Conservation (phyloP, 2,888 invertebrate species). For the Melinaea marsaeus region DNA sequence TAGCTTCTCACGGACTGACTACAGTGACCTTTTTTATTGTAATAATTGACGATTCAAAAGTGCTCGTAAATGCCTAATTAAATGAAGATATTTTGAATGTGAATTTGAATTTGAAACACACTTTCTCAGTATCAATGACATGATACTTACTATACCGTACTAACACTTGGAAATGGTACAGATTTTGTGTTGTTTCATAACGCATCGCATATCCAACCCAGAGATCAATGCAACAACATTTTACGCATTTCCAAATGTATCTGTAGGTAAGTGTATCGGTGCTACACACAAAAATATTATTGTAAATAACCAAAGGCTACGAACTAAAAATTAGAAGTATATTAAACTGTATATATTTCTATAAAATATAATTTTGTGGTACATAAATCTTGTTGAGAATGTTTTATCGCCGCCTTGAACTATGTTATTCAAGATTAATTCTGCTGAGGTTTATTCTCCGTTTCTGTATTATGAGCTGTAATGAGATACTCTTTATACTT, state of each 20-base stretch:
- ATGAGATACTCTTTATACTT: not conserved
- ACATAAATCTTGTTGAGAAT: conserved; percentile 22
- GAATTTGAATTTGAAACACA: not conserved
- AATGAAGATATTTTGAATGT: not conserved
- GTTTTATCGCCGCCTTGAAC: conserved; percentile 18
- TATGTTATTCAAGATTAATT: conserved; percentile 6
- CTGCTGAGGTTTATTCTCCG: conserved; percentile 7
- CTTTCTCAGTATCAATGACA: not conserved
- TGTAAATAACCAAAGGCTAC: conserved; percentile 24
- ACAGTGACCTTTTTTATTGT: too few relatives aligned
- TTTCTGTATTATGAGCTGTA: conserved; percentile 9
- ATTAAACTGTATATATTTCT: not conserved
- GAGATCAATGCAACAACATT: conserved; percentile 62
- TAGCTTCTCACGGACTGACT: too few relatives aligned
- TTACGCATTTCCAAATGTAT: conserved; percentile 66
- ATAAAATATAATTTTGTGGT: not conserved
- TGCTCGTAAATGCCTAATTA: not conserved
- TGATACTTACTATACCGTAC: conserved; percentile 8
- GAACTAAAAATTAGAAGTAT: not conserved
- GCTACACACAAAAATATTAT: conserved; percentile 33
- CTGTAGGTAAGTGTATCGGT: conserved; percentile 64
- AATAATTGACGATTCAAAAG: too few relatives aligned
- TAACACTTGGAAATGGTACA: conserved; percentile 14
- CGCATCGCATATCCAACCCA: conserved; percentile 36
- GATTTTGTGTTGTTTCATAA: conserved; percentile 38